A percentile compares a stretch with the other conserved stretches of the same genome.
Evolutionary conservation across 2,113 vertebrate genomes (phyloP).

Genomic region (Silurus asotus): DNA sequence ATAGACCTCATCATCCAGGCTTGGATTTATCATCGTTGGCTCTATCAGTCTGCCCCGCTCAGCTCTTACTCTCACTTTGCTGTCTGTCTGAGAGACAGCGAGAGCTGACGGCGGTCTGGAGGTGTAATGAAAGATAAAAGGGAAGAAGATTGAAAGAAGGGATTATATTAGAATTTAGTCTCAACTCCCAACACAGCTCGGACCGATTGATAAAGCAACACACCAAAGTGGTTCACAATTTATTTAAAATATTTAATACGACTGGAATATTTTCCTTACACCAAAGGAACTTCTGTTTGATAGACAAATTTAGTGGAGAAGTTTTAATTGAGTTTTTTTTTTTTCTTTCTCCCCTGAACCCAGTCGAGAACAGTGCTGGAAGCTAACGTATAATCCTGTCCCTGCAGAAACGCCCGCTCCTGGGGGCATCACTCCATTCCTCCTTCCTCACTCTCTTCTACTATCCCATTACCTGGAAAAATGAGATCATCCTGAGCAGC

Average conservation of each 20-base stretch:
- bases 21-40: slow-evolving; percentile 80
- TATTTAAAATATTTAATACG: neutral
- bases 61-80: slow-evolving; percentile 25
- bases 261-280: slow-evolving; percentile 13
- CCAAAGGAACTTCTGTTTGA: slow-evolving; percentile 40
- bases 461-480: slow-evolving; percentile 55
- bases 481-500: slow-evolving; percentile 42
- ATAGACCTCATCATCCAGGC: slow-evolving; percentile 69
- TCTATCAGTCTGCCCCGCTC: slow-evolving; percentile 43
- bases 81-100: slow-evolving; percentile 43
- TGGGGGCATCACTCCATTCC: slow-evolving; percentile 41
- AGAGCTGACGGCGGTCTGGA: slow-evolving; percentile 71
- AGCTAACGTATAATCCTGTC: slow-evolving; percentile 55
- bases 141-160: slow-evolving; percentile 48
- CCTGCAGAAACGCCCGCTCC: slow-evolving; percentile 40
- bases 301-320: slow-evolving; percentile 46
- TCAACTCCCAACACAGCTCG: too few relatives aligned
- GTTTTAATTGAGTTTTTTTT: slow-evolving; percentile 52
- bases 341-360: slow-evolving; percentile 34
- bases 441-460: slow-evolving; percentile 27
- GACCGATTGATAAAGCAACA: too few relatives aligned
- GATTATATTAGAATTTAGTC: too few relatives aligned
- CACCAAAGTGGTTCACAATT: too few relatives aligned
- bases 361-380: slow-evolving; percentile 47
- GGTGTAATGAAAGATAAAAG: slow-evolving; percentile 70